These are phyloP conservation scores for Eulacestoma nigropectus DNA, from an alignment of 2,113 vertebrate species.

Conservation along the genomic window DNA sequence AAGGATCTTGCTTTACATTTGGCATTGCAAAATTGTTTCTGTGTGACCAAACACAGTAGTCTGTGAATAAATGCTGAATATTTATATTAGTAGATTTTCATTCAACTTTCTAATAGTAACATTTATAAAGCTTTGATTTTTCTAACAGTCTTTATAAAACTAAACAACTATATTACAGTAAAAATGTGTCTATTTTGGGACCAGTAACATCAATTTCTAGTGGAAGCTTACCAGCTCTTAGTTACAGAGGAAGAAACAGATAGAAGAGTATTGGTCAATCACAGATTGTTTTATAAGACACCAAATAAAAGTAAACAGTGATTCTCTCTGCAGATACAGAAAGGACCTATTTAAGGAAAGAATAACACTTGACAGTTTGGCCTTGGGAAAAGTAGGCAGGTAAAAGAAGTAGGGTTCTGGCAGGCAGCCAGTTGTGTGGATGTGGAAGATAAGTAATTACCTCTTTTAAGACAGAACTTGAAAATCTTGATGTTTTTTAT, in stretches of 20 bases:
- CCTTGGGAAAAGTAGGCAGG: not conserved
- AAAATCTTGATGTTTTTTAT: not conserved
- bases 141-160: not conserved
- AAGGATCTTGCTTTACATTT: not conserved
- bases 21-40: not conserved
- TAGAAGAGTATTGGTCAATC: not conserved
- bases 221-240: not conserved
- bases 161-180: not conserved
- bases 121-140: not conserved
- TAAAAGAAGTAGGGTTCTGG: not conserved
- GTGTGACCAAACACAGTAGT: not conserved
- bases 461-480: not conserved
- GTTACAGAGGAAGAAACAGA: not conserved
- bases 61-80: not conserved
- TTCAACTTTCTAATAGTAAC: not conserved
- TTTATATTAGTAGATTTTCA: not conserved
- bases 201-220: not conserved
- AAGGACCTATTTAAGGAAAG: not conserved
- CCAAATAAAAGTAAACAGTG: not conserved
- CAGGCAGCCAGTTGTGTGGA: not conserved
- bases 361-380: not conserved
- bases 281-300: not conserved
- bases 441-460: not conserved
- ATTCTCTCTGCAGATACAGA: not conserved
- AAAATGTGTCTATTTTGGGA: not conserved